Percentiles rank a stretch among this genome's conserved stretches.
These are phyloP conservation scores for Scaptodrosophila latifasciaeformis DNA, from an alignment of 2,888 invertebrate genomes.

Conservation along the genomic window DNA sequence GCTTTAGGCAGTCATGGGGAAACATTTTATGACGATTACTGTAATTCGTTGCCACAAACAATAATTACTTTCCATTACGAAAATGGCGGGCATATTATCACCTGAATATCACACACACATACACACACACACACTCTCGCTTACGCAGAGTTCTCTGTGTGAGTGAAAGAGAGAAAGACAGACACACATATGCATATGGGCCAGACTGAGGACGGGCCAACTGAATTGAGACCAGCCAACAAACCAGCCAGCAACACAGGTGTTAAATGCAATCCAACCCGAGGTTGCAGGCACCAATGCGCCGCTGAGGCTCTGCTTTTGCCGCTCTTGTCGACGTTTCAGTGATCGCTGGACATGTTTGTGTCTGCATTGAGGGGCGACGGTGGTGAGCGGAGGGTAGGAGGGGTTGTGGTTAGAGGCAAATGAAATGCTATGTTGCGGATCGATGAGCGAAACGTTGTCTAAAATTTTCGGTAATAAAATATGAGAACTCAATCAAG, in stretches of 20 bases:
- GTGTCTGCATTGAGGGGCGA: too few relatives aligned
- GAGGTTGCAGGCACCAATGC: slow-evolving; percentile 17
- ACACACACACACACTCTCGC: slow-evolving; percentile 20
- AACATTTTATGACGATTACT: slow-evolving; percentile 74
- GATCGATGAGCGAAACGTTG: slow-evolving; percentile 50
- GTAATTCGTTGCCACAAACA: slow-evolving; percentile 73
- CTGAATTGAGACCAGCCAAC: slow-evolving; percentile 21
- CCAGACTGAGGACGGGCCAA: not conserved
- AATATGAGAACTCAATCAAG: slow-evolving; percentile 73
- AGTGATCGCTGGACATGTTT: too few relatives aligned
- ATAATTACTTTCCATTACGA: slow-evolving; percentile 75
- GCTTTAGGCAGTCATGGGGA: slow-evolving; percentile 73
- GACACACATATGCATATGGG: slow-evolving; percentile 6
- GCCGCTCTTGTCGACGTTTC: slow-evolving; percentile 1
- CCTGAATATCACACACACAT: slow-evolving; percentile 71
- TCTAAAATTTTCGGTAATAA: slow-evolving; percentile 73
- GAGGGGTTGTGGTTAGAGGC: not conserved
- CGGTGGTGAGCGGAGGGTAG: too few relatives aligned
- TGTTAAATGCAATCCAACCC: slow-evolving; percentile 50
- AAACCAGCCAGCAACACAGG: too few relatives aligned
- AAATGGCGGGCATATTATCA: slow-evolving; percentile 75
- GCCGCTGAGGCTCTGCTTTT: slow-evolving; percentile 11
- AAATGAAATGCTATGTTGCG: slow-evolving; percentile 45
- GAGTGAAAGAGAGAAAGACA: not conserved
- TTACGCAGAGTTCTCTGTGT: too few relatives aligned